Conservation (phyloP, 2,113 vertebrate species). For the Stegastes partitus region DNA sequence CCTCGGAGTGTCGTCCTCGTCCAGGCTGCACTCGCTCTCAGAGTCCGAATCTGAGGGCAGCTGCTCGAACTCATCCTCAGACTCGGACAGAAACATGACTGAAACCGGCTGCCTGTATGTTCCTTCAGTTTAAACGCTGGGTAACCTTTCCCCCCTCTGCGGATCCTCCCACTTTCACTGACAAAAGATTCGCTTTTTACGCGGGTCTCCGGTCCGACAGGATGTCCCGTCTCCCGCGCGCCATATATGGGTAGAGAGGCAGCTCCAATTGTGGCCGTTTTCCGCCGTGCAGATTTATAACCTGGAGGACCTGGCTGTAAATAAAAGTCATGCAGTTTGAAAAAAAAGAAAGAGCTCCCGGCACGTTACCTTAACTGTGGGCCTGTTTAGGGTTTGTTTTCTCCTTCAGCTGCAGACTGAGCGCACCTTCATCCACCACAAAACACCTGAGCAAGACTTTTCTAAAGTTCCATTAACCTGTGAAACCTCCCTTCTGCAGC, state of each 20-base stretch:
- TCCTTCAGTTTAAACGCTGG: not conserved
- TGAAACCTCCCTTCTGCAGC: too few species aligned
- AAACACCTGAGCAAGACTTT: too few species aligned
- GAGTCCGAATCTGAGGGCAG: slow-evolving; percentile 28
- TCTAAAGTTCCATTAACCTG: too few species aligned
- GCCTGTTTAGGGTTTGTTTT: too few species aligned
- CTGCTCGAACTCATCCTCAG: slow-evolving; percentile 43
- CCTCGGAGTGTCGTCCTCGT: slow-evolving; percentile 52
- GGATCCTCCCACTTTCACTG: not conserved
- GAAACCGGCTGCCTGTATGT: not conserved
- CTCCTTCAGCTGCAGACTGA: too few species aligned
- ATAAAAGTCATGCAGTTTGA: not conserved
- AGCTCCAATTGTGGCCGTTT: not conserved
- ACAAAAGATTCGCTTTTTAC: not conserved
- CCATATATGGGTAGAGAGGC: not conserved
- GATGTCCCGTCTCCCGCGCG: not conserved
- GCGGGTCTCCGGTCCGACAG: not conserved
- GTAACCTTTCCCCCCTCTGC: too few species aligned
- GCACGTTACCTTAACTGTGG: not conserved
- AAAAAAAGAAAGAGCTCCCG: too few species aligned
- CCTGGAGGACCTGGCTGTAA: not conserved
- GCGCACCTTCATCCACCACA: too few species aligned
- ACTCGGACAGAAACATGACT: slow-evolving; percentile 51
- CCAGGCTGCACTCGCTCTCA: slow-evolving; percentile 24
- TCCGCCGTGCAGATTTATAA: not conserved